Conservation (phyloP, 1,140 invertebrate genomes). For the Aphidius gifuensis region DNA sequence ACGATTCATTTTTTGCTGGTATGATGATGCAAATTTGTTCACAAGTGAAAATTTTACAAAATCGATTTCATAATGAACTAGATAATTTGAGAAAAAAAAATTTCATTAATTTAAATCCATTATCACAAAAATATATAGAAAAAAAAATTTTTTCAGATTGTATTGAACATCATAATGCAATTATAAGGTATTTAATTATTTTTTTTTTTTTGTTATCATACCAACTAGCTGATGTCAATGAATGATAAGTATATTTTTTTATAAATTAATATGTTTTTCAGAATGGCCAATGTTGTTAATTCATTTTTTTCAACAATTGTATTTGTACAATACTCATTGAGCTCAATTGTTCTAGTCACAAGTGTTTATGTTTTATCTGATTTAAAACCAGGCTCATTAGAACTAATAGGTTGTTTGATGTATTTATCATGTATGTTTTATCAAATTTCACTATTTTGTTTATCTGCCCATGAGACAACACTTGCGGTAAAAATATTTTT, state of each 20-base stretch:
- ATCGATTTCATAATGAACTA: not conserved
- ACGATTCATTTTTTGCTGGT: constrained; percentile 9
- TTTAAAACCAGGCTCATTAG: not conserved
- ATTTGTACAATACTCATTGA: constrained; percentile 10
- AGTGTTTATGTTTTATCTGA: constrained; percentile 7
- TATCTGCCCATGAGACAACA: constrained; percentile 4
- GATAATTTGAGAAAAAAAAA: not conserved
- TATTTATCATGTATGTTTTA: constrained; percentile 1
- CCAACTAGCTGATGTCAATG: too few species aligned
- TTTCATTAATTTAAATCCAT: not conserved
- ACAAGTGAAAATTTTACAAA: constrained; percentile 2
- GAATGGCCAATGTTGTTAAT: not conserved
- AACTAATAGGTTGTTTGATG: not conserved
- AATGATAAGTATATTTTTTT: too few species aligned
- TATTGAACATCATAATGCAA: constrained; percentile 6
- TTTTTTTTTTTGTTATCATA: not conserved
- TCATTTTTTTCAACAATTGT: constrained; percentile 2
- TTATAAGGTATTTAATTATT: constrained; percentile 5
- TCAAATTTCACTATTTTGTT: constrained; percentile 8
- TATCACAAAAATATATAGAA: not conserved
- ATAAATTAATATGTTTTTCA: not conserved
- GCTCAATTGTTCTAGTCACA: constrained; percentile 5
- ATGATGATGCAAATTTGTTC: constrained; percentile 11
- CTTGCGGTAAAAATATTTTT: too few species aligned
- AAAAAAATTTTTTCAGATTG: constrained; percentile 6